These are phyloP conservation scores for Auanema sp. DNA, from an alignment of 2,888 invertebrate species.

Conservation along the genomic window DNA sequence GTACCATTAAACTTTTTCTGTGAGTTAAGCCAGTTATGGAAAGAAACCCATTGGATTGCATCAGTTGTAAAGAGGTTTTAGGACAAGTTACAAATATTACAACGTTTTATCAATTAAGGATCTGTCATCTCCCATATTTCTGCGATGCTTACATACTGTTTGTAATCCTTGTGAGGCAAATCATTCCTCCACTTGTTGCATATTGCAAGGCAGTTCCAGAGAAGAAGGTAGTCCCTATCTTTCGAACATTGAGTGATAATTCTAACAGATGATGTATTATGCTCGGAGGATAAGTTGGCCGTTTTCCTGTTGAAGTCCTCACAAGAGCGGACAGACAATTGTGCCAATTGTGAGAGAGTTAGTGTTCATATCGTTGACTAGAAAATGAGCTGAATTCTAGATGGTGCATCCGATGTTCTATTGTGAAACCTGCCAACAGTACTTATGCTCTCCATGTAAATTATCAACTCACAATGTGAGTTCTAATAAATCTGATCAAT, in stretches of 20 bases:
- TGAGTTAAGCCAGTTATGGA: too few species aligned
- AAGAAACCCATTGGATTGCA: too few species aligned
- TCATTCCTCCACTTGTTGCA: background rate
- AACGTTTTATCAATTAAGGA: background rate
- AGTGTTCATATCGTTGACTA: too few species aligned
- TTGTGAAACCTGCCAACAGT: slow-evolving; percentile 80
- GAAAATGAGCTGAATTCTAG: slow-evolving; percentile 50
- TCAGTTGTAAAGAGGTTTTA: too few species aligned
- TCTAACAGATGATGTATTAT: background rate
- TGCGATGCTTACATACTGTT: slow-evolving; percentile 57
- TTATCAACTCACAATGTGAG: slow-evolving; percentile 73
- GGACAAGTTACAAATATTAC: too few species aligned
- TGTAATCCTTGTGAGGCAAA: slow-evolving; percentile 41
- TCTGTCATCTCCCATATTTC: slow-evolving; percentile 38
- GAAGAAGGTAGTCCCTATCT: too few species aligned
- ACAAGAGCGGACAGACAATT: slow-evolving; percentile 75
- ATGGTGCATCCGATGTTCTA: slow-evolving; percentile 74
- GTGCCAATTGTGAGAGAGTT: slow-evolving; percentile 78
- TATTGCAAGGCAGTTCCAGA: background rate
- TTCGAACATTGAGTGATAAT: background rate
- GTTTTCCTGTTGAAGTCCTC: slow-evolving; percentile 76
- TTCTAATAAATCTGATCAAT: slow-evolving; percentile 7
- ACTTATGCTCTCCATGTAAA: slow-evolving; percentile 75
- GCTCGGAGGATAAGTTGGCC: slow-evolving; percentile 71
- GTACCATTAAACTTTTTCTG: too few species aligned